These are phyloP conservation scores for Beaufortia kweichowensis DNA, from an alignment of 2,113 vertebrate species.

Conservation along the genomic window DNA sequence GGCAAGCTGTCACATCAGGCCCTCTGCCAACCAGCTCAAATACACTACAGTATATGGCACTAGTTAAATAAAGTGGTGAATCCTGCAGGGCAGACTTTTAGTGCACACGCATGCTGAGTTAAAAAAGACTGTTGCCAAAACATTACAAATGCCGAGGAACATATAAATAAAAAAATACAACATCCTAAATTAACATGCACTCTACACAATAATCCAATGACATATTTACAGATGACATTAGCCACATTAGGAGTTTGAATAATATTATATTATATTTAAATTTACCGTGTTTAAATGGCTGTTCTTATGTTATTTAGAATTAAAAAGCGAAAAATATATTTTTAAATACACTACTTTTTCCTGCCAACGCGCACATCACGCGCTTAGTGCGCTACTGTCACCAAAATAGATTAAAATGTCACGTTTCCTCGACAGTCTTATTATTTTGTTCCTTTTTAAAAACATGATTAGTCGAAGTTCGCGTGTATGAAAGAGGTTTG, in stretches of 20 bases:
- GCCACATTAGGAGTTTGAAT: not conserved
- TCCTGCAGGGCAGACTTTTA: not conserved
- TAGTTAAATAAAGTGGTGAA: not conserved
- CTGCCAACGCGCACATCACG: not conserved
- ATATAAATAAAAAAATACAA: too few species aligned
- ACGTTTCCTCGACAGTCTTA: not conserved
- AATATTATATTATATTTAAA: not conserved
- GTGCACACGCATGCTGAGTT: not conserved
- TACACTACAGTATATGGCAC: not conserved
- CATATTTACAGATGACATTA: not conserved
- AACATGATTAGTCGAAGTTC: not conserved
- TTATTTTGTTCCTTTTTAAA: not conserved
- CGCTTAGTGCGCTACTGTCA: too few species aligned
- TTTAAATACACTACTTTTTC: not conserved
- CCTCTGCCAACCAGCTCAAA: not conserved
- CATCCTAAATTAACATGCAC: not conserved
- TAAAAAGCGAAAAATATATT: not conserved
- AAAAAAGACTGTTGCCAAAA: too few species aligned
- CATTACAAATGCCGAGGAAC: too few species aligned
- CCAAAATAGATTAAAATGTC: not conserved
- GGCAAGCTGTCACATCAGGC: slow-evolving; percentile 22
- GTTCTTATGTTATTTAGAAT: not conserved
- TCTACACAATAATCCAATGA: not conserved
- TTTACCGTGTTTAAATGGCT: too few species aligned
- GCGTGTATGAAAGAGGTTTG: not conserved